These are phyloP conservation scores for Liodrosophila aerea DNA, from an alignment of 2,888 invertebrate species.

Conservation along the genomic window DNA sequence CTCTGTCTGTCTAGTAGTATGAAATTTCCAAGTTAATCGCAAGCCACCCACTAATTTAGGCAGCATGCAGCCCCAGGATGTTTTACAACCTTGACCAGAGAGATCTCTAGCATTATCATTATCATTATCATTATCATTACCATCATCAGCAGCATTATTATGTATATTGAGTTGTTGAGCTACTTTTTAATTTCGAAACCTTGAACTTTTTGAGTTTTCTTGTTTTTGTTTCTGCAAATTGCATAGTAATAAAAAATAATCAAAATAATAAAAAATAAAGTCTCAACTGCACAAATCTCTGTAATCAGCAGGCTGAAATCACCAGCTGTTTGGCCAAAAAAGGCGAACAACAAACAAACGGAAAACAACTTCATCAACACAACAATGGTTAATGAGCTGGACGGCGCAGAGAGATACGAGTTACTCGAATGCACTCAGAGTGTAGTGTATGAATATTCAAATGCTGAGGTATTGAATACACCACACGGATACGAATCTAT, in stretches of 20 bases:
- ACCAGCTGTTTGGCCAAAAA: conserved; percentile 54
- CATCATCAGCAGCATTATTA: conserved; percentile 20
- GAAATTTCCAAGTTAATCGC: conserved; percentile 4
- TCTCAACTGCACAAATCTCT: conserved; percentile 54
- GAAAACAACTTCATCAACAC: conserved; percentile 68
- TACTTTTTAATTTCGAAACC: conserved; percentile 72
- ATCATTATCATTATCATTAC: conserved; percentile 29
- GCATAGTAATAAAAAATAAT: conserved; percentile 60
- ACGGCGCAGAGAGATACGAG: conserved; percentile 37
- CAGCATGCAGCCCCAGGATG: conserved; percentile 31
- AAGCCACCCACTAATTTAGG: conserved; percentile 32
- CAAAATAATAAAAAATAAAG: conserved; percentile 49
- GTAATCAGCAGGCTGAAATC: conserved; percentile 62
- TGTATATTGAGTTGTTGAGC: conserved; percentile 52
- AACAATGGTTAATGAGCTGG: conserved; percentile 72
- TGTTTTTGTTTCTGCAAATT: conserved; percentile 48
- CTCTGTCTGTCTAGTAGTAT: background rate
- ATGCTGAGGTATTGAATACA: too few relatives aligned
- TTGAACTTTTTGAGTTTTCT: conserved; percentile 63
- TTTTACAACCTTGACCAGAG: conserved; percentile 50
- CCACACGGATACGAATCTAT: conserved; percentile 37
- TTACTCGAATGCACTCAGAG: conserved; percentile 21
- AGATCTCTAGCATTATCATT: conserved; percentile 44
- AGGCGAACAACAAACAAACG: conserved; percentile 20
- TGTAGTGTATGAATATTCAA: background rate